Evolutionary conservation across 2,113 vertebrate genomes (phyloP), one percentile per base, ranked within the genome.

Genomic region (Glareola pratincola): DNA sequence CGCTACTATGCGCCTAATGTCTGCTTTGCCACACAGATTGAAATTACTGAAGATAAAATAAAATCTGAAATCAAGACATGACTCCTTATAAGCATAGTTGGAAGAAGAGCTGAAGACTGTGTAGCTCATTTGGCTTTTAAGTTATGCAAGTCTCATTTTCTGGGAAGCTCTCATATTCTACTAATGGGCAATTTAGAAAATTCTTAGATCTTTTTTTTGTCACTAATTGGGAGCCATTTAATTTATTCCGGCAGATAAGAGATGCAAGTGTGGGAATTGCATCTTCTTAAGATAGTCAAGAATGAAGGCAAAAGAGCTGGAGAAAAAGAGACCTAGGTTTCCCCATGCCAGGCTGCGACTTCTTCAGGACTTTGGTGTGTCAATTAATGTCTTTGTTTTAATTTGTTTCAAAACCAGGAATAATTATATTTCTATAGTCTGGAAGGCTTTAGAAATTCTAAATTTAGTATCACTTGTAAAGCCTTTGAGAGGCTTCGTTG

Each of bases 171-270:
- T 86, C 62, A 23, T 34, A 74, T 63, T 51, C 47, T 75, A 41
- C 39, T 59, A 37, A 67, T 63, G 12, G 32, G 41, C 12, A 92
- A 93, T 90, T 90, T 62, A 67, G 64, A 85, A 90, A 87, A 90
- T 85, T 63, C 69, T 87, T 81, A 93, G 41, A 48, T 80, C 54
- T n/a, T 86, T 80, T 77, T 81, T 48, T 48, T 6, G 0, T 68
- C 45, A 85, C 20, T 90, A 76, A 75, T 87, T 85, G 19, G 29
- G 22, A 75, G 7, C 15, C 18, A 79, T 79, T 88, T 75, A 73
- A 94, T 79, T 93, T 95, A 88, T 88, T 88, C 69, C 60, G 39
- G 30, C 27, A 88, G 82, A 79, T 85, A 93, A 85, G 82, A 43
- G 27, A 75, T 75, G 14, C 41, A 14, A 63, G 41, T 73, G 12